Percentiles rank a stretch among this genome's conserved stretches.
Evolutionary conservation across 2,888 invertebrate genomes (phyloP).

Genomic region (Folsomia manolachei): DNA sequence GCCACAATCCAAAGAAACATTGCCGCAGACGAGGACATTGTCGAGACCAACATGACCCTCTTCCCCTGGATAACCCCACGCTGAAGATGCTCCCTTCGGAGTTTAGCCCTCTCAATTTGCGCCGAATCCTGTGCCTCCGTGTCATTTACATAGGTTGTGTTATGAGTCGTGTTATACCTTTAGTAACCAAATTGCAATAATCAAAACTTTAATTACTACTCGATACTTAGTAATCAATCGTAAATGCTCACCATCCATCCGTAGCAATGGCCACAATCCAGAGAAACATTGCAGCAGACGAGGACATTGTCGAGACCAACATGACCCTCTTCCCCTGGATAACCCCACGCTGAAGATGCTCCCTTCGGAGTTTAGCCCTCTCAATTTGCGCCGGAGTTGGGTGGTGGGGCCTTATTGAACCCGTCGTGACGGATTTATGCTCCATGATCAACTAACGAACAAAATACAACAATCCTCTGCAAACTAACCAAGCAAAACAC

Average conservation of each 20-base stretch:
- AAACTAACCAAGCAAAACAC: no score
- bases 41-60: slow-evolving; percentile 69
- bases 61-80: slow-evolving; percentile 57
- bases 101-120: slow-evolving; percentile 24
- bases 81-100: slow-evolving; percentile 32
- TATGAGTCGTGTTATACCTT: no score
- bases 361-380: slow-evolving; percentile 31
- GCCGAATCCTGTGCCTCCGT: no score
- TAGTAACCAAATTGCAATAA: no score
- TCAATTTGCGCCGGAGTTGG: slow-evolving; percentile 9
- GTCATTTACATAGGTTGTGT: no score
- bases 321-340: slow-evolving; percentile 65
- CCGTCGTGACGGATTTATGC: background rate
- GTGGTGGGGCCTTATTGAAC: no score
- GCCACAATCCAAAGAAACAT: slow-evolving; percentile 70
- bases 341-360: slow-evolving; percentile 30
- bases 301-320: slow-evolving; percentile 66
- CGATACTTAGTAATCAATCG: no score
- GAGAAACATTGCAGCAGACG: slow-evolving; percentile 65
- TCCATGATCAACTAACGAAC: background rate
- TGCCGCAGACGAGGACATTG: slow-evolving; percentile 65
- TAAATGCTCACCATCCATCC: slow-evolving; percentile 74
- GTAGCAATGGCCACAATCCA: slow-evolving; percentile 74
- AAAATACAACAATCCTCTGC: background rate
- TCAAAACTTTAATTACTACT: no score